Evolutionary conservation across 1,140 invertebrate species (phyloP).

Genomic region (Stegodyphus mimosarum): DNA sequence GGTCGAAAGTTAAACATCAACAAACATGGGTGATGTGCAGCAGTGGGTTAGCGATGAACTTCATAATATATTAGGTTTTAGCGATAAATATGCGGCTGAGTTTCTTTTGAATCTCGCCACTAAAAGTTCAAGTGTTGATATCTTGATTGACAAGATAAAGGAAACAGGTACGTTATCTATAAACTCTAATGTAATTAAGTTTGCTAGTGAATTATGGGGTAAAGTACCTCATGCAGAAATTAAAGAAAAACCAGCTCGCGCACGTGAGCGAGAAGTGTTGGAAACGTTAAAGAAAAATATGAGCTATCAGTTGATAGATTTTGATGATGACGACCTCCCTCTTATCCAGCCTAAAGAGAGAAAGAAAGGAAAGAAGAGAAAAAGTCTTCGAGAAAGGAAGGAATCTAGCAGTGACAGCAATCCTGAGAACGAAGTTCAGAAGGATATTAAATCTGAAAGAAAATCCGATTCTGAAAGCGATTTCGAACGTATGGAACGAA

Average conservation of each 20-base stretch:
- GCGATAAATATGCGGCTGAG: constrained; percentile 71
- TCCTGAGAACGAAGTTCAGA: no score
- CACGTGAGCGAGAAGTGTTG: constrained; percentile 65
- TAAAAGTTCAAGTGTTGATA: constrained; percentile 67
- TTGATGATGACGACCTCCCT: constrained; percentile 67
- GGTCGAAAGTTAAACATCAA: no score
- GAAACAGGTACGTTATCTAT: constrained; percentile 71
- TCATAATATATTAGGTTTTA: constrained; percentile 72
- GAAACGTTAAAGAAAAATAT: constrained; percentile 69
- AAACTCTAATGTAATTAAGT: constrained; percentile 67
- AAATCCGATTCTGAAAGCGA: constrained; percentile 57
- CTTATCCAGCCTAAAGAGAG: constrained; percentile 5
- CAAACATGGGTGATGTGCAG: constrained; percentile 60
- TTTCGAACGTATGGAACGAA: constrained; percentile 66
- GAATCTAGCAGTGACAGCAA: constrained; percentile 25
- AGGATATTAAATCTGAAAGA: constrained; percentile 17
- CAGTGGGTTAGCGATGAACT: constrained; percentile 72
- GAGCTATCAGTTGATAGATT: constrained; percentile 68
- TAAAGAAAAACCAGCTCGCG: constrained; percentile 65
- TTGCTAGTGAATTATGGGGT: constrained; percentile 68
- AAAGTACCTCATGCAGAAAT: constrained; percentile 60
- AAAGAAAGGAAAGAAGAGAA: constrained; percentile 55
- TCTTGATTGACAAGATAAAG: constrained; percentile 69
- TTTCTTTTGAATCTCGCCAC: constrained; percentile 71
- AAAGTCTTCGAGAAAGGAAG: constrained; percentile 50